These are phyloP conservation scores for Patella pellucida DNA, from an alignment of 2,888 invertebrate species.

Conservation along the genomic window DNA sequence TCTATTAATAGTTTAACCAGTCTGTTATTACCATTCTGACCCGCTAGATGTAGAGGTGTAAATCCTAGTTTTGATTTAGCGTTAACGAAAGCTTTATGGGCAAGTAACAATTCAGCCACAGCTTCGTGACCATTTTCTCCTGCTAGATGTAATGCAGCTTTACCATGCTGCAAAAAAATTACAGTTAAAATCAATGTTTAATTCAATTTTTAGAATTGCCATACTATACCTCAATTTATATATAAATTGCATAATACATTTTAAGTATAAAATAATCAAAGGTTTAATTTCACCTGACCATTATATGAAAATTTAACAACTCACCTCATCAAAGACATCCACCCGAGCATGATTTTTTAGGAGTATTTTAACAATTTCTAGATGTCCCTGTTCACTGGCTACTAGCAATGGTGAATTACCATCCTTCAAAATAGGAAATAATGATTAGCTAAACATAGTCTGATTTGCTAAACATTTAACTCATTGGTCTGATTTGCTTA, in stretches of 20 bases:
- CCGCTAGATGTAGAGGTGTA: slow-evolving; percentile 96
- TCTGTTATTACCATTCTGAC: slow-evolving; percentile 94
- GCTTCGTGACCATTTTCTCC: slow-evolving; percentile 86
- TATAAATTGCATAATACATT: no score
- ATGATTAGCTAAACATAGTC: neutral
- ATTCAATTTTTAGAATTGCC: no score
- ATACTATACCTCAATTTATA: no score
- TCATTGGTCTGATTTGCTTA: no score
- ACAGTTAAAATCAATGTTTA: neutral
- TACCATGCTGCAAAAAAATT: slow-evolving; percentile 66
- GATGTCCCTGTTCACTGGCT: slow-evolving; percentile 95
- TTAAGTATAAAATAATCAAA: no score
- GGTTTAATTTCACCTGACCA: no score
- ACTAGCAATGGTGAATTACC: slow-evolving; percentile 97
- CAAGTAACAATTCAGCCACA: slow-evolving; percentile 80
- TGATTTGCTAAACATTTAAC: no score
- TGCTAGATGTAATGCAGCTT: slow-evolving; percentile 94
- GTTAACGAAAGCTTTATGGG: slow-evolving; percentile 98
- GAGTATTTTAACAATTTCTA: slow-evolving; percentile 87
- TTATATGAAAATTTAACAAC: neutral
- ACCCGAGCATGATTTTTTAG: slow-evolving; percentile 95
- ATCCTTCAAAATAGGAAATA: slow-evolving; percentile 59
- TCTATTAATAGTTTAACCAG: slow-evolving; percentile 91
- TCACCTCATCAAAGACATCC: slow-evolving; percentile 96
- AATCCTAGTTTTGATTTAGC: slow-evolving; percentile 97